Base-by-base conservation (phyloP, 1,140 invertebrate genomes). In the Acromyrmex echinatior region DNA sequence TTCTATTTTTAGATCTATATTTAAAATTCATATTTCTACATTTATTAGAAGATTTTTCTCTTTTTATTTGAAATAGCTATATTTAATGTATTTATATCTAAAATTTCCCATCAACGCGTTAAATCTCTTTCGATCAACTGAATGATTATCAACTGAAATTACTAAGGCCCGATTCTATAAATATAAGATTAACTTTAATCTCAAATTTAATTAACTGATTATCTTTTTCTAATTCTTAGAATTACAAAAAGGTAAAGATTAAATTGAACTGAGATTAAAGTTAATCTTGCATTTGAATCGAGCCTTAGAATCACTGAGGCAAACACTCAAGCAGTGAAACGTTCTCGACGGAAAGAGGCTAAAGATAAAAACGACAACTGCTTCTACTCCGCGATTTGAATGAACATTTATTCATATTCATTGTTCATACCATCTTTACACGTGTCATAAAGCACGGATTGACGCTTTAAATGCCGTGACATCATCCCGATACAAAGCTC, bases 361-460 rank as follows among this genome's bases (percentile, higher is more conserved):
- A 35, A 62, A 62, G 70, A 45, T 62, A 62, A 62, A 63, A 63
- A 76, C 80, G 28, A 39, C 39, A 45, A 21, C 21, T 65, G 14
- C n/a, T 21, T 60, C 28, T 25, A 60, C 10, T 3, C 9, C 28
- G 65, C 56, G 76, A 76, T 87, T 87, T 84, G 74, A 65, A 60
- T 58, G 28, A 45, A n/a, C 88, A 70, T 80, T 90, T 90, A 88
- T 90, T 90, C 89, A 87, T 90, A 90, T 90, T 90, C 88, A 87
- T 90, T 51, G 80, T 31, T 3, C 9, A 45, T 10, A 56, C 25
- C 25, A 51, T 14, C 62, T 87, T 90, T 88, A 87, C 76, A 71
- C 80, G 39, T 70, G 49, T 39, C 89, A 86, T 90, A 81, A 90
- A 87, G 62, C 80, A 70, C 21, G 35, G 49, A 4, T 21, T 18